phyloP scores from a whole-genome alignment of 2,888 invertebrate species.

The Brachyptera risi region DNA sequence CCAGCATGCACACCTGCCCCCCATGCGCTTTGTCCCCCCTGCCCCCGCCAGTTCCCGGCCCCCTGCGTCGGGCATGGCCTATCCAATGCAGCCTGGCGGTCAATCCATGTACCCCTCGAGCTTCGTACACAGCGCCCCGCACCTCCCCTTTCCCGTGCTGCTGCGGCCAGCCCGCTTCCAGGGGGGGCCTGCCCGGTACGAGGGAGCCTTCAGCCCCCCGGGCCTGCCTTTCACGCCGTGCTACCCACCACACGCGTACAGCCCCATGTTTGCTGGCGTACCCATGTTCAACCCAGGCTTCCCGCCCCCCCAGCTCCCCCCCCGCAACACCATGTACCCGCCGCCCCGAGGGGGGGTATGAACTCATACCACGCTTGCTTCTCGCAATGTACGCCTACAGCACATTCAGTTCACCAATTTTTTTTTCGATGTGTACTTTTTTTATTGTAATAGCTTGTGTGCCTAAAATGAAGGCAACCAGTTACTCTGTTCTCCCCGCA shows the following conservation, averaged over 20 bases:
- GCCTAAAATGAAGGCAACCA: too few species aligned
- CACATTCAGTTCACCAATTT: too few species aligned
- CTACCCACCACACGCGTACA: slow-evolving; percentile 1
- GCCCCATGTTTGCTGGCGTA: slow-evolving; percentile 6
- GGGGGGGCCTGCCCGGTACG: neutral
- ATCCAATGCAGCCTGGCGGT: neutral
- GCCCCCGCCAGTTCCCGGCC: neutral
- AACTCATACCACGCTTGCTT: too few species aligned
- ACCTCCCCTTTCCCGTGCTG: neutral
- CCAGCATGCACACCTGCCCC: neutral
- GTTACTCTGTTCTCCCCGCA: too few species aligned
- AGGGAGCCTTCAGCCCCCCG: neutral
- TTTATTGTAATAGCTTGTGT: too few species aligned
- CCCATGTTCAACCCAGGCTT: slow-evolving; percentile 17
- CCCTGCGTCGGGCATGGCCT: neutral
- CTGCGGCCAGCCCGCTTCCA: neutral
- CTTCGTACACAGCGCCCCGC: neutral
- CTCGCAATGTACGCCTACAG: too few species aligned
- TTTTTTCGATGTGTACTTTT: too few species aligned
- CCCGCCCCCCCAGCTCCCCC: slow-evolving; percentile 11
- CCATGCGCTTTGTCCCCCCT: neutral
- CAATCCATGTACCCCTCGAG: slow-evolving; percentile 2
- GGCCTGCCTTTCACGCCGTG: neutral
- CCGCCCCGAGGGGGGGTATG: slow-evolving; percentile 15
- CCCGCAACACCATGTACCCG: slow-evolving; percentile 2